These are phyloP conservation scores for Oedothorax gibbosus DNA, from an alignment of 1,140 invertebrate genomes.

Conservation along the genomic window DNA sequence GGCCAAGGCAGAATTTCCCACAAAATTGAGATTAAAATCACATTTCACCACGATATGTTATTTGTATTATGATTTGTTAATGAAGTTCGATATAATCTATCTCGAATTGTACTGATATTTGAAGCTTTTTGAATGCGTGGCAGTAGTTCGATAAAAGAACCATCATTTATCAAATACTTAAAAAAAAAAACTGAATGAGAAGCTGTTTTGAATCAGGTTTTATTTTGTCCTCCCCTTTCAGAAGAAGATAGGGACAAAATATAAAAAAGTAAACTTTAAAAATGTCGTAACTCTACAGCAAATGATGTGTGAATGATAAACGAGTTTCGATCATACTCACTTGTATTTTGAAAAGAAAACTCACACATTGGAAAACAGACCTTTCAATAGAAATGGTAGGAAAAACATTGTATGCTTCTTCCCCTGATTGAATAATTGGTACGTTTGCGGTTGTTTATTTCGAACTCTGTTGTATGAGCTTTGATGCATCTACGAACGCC, in stretches of 20 bases:
- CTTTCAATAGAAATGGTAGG: conserved; percentile 10
- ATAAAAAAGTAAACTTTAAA: conserved; percentile 1
- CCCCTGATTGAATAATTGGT: no score
- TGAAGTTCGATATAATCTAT: no score
- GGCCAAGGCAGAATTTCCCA: no score
- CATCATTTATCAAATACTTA: conserved; percentile 40
- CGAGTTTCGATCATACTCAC: conserved; percentile 48
- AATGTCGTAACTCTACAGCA: conserved; percentile 35
- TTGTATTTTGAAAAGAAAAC: conserved; percentile 46
- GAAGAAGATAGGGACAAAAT: conserved; percentile 14
- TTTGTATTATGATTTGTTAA: no score
- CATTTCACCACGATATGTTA: no score
- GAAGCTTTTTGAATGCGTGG: background rate
- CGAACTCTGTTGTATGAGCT: no score
- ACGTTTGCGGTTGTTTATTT: no score
- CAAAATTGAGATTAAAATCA: no score
- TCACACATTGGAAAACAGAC: conserved; percentile 48
- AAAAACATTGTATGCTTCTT: background rate
- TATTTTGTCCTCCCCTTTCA: conserved; percentile 47
- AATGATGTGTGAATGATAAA: conserved; percentile 55
- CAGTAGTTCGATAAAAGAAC: conserved; percentile 3
- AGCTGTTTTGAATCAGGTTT: conserved; percentile 51
- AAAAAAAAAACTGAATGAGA: conserved; percentile 20
- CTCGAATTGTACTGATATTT: no score
- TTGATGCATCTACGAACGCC: no score